Base-by-base conservation (phyloP, 2,113 vertebrate species). In the Motacilla alba region DNA sequence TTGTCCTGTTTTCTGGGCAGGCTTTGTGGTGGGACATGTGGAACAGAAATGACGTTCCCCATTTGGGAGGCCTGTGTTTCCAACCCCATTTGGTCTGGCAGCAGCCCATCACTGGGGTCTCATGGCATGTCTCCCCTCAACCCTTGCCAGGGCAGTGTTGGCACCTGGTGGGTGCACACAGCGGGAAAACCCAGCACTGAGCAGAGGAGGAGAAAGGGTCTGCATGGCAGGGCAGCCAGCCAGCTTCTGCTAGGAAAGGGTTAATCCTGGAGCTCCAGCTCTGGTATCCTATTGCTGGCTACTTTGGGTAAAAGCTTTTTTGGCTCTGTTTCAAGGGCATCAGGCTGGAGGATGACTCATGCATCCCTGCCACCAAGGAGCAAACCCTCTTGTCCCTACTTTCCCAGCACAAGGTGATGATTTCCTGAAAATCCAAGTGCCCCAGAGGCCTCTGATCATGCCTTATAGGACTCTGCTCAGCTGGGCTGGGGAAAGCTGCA, bases 221-320 rank as follows among this genome's bases (percentile, higher is more conserved):
- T 2, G 9, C 15, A 6, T 39, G 60, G 5, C 7, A 63, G 43
- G 70, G 56, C 44, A 87, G 23, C 23, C 52, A 59, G 83, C 19
- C 17, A 11, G 39, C 8, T 2, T 67, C 69, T 91, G 46, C 63
- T 7, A 28, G 39, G 69, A 83, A 93, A 70, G 92, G 78, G 97
- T 98, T 98, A 97, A 97, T 93, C 69, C 46, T 74, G 49, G 67
- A 92, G 79, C 94, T 95, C 77, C 79, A 60, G 52, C 79, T 86
- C 94, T 89, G 94, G 91, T 97, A 63, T 96, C 96, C 77, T 96
- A 73, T 97, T 95, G 96, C 97, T 91, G 87, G 47, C 87, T 95
- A 76, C 94, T 98, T 94, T 94, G 89, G 8, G 46, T 97, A 96
- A 97, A 97, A 97, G 98, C 98, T 97, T 98, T 98, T 97, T 73